Evolutionary conservation across 2,888 invertebrate species (phyloP).

Genomic region (Agrenia bidenticulata): DNA sequence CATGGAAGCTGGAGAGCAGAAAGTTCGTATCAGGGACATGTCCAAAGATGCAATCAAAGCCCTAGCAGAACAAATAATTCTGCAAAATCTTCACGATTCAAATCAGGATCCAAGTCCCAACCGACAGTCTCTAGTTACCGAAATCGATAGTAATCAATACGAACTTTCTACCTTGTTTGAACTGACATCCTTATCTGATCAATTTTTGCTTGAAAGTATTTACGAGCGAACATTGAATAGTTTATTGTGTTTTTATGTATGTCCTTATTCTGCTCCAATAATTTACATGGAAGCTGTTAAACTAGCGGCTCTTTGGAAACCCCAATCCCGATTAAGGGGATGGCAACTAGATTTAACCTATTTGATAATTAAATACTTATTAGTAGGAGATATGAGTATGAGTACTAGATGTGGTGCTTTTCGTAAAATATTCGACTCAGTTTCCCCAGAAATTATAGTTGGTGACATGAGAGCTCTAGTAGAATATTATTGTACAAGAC

Average conservation of each 20-base stretch:
- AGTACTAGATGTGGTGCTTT: slow-evolving; percentile 35
- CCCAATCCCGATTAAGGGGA: slow-evolving; percentile 11
- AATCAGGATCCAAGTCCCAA: too few species aligned
- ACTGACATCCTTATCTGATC: slow-evolving; percentile 35
- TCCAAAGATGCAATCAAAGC: slow-evolving; percentile 24
- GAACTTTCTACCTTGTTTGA: slow-evolving; percentile 40
- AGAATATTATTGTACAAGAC: slow-evolving; percentile 33
- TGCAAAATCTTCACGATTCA: not conserved
- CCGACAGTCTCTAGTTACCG: not conserved
- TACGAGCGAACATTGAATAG: slow-evolving; percentile 40
- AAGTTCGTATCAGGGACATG: slow-evolving; percentile 29
- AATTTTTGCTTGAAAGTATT: slow-evolving; percentile 34
- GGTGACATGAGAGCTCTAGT: slow-evolving; percentile 35
- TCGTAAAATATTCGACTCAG: slow-evolving; percentile 41
- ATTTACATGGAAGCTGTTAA: slow-evolving; percentile 41
- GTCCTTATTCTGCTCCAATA: slow-evolving; percentile 42
- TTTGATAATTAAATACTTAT: slow-evolving; percentile 36
- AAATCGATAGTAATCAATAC: slow-evolving; percentile 11
- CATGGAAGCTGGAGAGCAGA: slow-evolving; percentile 35
- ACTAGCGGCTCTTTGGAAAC: slow-evolving; percentile 29
- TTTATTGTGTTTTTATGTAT: slow-evolving; percentile 34
- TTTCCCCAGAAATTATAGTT: slow-evolving; percentile 32
- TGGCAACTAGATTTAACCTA: slow-evolving; percentile 27
- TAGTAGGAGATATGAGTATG: slow-evolving; percentile 34
- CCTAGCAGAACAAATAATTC: slow-evolving; percentile 32